Evolutionary conservation across 2,113 vertebrate species (phyloP).

Genomic region (Bubo scandiacus): DNA sequence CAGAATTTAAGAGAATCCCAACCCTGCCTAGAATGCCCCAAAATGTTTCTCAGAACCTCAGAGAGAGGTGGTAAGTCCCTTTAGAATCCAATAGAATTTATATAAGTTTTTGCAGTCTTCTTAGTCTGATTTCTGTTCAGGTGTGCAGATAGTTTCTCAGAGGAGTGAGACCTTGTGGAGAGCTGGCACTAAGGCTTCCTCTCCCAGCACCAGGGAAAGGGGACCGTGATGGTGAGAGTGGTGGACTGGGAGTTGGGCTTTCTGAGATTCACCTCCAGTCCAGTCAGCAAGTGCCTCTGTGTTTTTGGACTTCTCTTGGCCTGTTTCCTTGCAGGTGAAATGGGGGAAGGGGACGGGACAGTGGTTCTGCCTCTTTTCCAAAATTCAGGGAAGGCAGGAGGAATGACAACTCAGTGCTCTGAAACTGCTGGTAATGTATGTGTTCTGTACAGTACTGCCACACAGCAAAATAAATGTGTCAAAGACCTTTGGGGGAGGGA

Average conservation of each 20-base stretch:
- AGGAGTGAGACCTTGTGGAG: background rate
- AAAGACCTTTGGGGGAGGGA: background rate
- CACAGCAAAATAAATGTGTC: slow-evolving; percentile 47
- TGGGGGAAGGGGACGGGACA: background rate
- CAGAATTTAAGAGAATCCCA: background rate
- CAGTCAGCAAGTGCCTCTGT: background rate
- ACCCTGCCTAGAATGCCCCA: background rate
- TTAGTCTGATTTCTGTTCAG: background rate
- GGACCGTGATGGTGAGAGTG: background rate
- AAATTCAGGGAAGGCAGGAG: background rate
- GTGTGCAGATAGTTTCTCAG: background rate
- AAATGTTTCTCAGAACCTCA: background rate
- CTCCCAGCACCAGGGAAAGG: background rate
- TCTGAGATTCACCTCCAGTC: background rate
- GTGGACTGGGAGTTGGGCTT: background rate
- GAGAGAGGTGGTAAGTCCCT: background rate
- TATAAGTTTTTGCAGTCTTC: background rate
- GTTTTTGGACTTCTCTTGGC: background rate
- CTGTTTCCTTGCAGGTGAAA: background rate
- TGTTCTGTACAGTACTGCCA: background rate
- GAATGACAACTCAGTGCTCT: slow-evolving; percentile 13
- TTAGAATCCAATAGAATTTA: background rate
- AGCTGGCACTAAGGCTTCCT: background rate
- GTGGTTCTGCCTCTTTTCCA: background rate
- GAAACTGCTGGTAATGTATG: slow-evolving; percentile 8